Percentiles rank a stretch among this genome's conserved stretches.
Evolutionary conservation across 2,113 vertebrate genomes (phyloP).

Genomic region (Zapus hudsonius): DNA sequence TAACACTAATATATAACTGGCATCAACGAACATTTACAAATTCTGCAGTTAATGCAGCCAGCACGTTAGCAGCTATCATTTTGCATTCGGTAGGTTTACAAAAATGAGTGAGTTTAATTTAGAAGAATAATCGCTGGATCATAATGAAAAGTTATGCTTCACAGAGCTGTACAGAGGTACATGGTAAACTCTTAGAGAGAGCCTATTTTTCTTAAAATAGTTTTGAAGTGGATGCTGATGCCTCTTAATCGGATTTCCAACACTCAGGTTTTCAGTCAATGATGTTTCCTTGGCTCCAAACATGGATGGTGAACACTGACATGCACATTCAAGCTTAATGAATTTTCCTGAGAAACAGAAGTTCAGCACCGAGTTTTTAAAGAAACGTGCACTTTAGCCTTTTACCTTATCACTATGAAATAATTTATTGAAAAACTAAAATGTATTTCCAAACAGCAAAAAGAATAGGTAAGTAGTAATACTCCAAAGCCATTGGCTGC

Average conservation of each 20-base stretch:
- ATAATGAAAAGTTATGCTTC: slow-evolving; percentile 53
- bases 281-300: neutral
- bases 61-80: slow-evolving; percentile 22
- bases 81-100: slow-evolving; percentile 26
- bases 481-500: neutral
- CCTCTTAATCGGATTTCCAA: slow-evolving; percentile 16
- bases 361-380: neutral
- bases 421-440: neutral
- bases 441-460: neutral
- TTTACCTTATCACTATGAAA: slow-evolving; percentile 27
- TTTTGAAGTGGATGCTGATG: neutral
- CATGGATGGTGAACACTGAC: neutral
- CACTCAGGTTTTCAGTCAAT: neutral
- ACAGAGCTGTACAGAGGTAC: slow-evolving; percentile 9
- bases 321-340: neutral
- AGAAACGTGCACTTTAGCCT: neutral
- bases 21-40: slow-evolving; percentile 44
- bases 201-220: slow-evolving; percentile 35
- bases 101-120: slow-evolving; percentile 54
- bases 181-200: neutral
- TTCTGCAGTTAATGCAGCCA: slow-evolving; percentile 30
- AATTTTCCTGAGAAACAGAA: slow-evolving; percentile 30
- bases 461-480: neutral
- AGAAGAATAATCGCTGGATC: slow-evolving; percentile 21
- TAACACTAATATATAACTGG: neutral